Conservation (phyloP, 1,140 invertebrate species). For the Colletes latitarsis region DNA sequence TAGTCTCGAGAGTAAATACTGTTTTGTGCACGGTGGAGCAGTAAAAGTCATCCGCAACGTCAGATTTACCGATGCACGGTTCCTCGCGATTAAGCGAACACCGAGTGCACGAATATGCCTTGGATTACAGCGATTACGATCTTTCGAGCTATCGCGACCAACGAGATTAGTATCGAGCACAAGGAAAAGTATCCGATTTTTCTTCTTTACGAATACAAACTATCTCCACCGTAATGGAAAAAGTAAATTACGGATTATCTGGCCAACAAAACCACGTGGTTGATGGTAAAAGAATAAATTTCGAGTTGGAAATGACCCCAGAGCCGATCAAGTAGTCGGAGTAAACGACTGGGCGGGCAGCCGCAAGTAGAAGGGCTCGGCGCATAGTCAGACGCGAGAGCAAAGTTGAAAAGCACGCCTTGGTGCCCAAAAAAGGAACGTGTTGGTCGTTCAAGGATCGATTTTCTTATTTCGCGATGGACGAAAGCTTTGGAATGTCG, state of each 20-base stretch:
- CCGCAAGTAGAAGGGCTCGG: too few species aligned
- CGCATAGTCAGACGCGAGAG: too few species aligned
- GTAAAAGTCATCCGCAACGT: not conserved
- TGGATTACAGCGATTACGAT: not conserved
- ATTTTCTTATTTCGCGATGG: not conserved
- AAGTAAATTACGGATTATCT: too few species aligned
- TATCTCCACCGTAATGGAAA: too few species aligned
- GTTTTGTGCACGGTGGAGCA: not conserved
- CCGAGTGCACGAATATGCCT: not conserved
- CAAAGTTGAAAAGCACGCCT: too few species aligned
- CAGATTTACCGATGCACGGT: not conserved
- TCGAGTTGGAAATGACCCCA: too few species aligned
- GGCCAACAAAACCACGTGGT: too few species aligned
- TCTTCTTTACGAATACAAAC: not conserved
- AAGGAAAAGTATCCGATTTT: not conserved
- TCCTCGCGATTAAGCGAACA: not conserved
- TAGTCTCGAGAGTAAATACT: conserved; percentile 12
- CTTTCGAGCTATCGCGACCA: not conserved
- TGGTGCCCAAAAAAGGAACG: too few species aligned
- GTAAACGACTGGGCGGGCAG: too few species aligned
- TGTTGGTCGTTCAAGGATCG: not conserved
- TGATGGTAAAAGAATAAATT: too few species aligned
- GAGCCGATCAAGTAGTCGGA: too few species aligned
- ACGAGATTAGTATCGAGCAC: too few species aligned
- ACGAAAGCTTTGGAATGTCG: not conserved